Conservation (phyloP, 1,140 invertebrate genomes). For the Tachypleus tridentatus region DNA sequence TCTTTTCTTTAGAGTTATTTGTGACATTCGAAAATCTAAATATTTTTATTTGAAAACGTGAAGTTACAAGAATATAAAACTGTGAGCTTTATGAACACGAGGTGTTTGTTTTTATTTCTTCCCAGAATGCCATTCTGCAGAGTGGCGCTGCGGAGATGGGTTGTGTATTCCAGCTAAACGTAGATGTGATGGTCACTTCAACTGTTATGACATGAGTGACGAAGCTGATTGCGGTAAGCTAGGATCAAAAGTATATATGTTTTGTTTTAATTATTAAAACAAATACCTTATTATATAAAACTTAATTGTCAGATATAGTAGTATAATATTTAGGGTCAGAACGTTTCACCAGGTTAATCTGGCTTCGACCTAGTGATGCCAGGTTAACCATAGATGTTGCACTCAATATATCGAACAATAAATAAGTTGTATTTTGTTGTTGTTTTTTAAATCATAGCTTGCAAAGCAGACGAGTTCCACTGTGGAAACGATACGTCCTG, state of each 20-base stretch:
- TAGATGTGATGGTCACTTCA: conserved; percentile 47
- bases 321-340: too few species aligned
- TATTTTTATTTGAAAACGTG: conserved; percentile 10
- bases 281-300: too few species aligned
- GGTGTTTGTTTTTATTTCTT: not conserved
- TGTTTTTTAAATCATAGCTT: conserved; percentile 40
- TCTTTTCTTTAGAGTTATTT: not conserved
- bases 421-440: not conserved
- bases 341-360: too few species aligned
- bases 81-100: not conserved
- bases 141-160: conserved; percentile 37
- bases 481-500: conserved; percentile 64
- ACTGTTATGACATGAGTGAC: conserved; percentile 67
- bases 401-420: not conserved
- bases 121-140: conserved; percentile 10
- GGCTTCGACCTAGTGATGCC: too few species aligned
- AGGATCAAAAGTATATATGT: not conserved
- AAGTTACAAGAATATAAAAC: conserved; percentile 5
- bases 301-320: too few species aligned
- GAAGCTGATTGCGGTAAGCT: conserved; percentile 63
- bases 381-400: not conserved
- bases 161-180: conserved; percentile 9
- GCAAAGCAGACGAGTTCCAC: conserved; percentile 55
- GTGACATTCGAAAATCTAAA: conserved; percentile 11
- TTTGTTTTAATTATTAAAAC: too few species aligned